Percentiles rank a stretch among this genome's conserved stretches.
Conservation (phyloP, 1,140 invertebrate genomes). For the Euglossa dilemma region DNA sequence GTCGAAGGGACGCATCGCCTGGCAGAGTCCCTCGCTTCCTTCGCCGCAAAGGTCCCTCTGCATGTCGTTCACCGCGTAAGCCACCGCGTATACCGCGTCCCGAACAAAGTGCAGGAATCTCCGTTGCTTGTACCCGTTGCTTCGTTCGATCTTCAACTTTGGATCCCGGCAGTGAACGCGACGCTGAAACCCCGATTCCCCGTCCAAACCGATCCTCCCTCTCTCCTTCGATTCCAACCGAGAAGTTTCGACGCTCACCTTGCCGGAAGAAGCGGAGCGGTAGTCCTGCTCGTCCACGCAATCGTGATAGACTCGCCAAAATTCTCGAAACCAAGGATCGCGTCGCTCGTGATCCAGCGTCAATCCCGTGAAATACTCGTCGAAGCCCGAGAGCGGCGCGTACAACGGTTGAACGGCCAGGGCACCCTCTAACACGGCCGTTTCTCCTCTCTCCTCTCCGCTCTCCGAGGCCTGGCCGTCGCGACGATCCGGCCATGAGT, state of each 20-base stretch:
- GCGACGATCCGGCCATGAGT: slow-evolving; percentile 81
- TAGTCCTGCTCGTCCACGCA: slow-evolving; percentile 66
- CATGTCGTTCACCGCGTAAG: slow-evolving; percentile 82
- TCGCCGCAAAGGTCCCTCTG: slow-evolving; percentile 78
- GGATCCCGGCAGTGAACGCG: neutral
- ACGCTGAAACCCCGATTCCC: neutral
- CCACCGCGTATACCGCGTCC: slow-evolving; percentile 84
- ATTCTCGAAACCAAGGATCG: slow-evolving; percentile 86
- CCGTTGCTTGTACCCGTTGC: slow-evolving; percentile 79
- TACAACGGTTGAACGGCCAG: slow-evolving; percentile 84
- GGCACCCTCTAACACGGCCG: slow-evolving; percentile 82
- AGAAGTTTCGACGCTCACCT: neutral
- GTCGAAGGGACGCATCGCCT: slow-evolving; percentile 79
- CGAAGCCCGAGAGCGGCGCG: slow-evolving; percentile 81
- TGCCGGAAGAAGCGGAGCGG: neutral
- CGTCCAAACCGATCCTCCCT: neutral
- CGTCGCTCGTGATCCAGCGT: slow-evolving; percentile 70
- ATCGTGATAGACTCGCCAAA: slow-evolving; percentile 85
- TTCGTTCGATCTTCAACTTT: slow-evolving; percentile 41
- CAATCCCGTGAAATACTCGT: slow-evolving; percentile 82
- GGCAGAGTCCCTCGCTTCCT: slow-evolving; percentile 77
- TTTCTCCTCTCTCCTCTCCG: slow-evolving; percentile 56
- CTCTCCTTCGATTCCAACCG: neutral
- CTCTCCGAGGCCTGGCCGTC: too few species aligned
- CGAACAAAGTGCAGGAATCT: slow-evolving; percentile 84